Evolutionary conservation across 1,140 invertebrate species (phyloP).

Genomic region (Matsumurasca onukii): DNA sequence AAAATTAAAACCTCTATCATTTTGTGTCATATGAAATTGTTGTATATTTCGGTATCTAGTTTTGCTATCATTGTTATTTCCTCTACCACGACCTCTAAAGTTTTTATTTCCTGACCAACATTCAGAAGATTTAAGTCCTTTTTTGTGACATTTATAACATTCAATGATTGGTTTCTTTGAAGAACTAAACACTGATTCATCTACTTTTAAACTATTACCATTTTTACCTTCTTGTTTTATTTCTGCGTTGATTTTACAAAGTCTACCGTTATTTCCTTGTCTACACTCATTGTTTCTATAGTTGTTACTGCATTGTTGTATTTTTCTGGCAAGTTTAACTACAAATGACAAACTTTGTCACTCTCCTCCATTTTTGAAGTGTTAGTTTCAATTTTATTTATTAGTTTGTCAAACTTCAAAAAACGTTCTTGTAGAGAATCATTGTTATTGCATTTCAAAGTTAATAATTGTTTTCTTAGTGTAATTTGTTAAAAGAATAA

Average conservation of each 20-base stretch:
- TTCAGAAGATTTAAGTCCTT: background rate
- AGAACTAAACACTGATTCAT: background rate
- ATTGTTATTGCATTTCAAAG: background rate
- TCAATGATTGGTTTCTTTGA: background rate
- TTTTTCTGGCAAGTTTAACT: constrained; percentile 44
- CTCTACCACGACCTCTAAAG: background rate
- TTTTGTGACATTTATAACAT: background rate
- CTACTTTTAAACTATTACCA: background rate
- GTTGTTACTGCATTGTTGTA: background rate
- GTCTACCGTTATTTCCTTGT: background rate
- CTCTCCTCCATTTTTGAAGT: background rate
- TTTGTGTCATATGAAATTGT: background rate
- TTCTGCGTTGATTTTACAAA: background rate
- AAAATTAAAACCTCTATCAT: background rate
- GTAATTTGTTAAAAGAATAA: no score
- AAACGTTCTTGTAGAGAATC: background rate
- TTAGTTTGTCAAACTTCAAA: background rate
- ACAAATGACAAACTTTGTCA: background rate
- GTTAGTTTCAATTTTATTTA: background rate
- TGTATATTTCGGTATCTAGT: background rate
- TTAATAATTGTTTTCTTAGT: background rate
- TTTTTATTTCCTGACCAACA: background rate
- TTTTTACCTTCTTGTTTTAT: background rate
- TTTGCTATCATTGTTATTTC: background rate
- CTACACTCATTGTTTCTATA: background rate